Evolutionary conservation across 1,140 invertebrate genomes (phyloP).

Genomic region (Pogonomyrmex barbatus): DNA sequence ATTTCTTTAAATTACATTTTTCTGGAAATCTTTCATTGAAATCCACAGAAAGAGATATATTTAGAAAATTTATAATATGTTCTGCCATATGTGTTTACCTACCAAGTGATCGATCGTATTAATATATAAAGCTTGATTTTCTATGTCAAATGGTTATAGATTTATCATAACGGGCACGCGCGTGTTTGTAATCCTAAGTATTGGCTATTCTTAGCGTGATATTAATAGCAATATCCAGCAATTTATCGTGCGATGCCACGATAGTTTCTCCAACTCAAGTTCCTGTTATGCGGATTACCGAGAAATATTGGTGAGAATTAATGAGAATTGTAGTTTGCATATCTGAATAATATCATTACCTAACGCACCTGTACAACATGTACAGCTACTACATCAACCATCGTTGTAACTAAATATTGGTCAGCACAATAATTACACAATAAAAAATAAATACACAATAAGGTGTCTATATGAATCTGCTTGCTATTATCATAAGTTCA

Average conservation of each 20-base stretch:
- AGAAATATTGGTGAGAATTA: slow-evolving; percentile 70
- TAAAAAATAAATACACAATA: not conserved
- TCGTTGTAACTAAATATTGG: slow-evolving; percentile 10
- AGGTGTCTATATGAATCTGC: slow-evolving; percentile 12
- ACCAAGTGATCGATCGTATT: not conserved
- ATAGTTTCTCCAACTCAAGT: slow-evolving; percentile 55
- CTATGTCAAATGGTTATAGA: slow-evolving; percentile 8
- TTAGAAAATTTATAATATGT: not conserved
- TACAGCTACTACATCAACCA: slow-evolving; percentile 53
- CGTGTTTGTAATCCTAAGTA: slow-evolving; percentile 29
- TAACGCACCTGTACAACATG: slow-evolving; percentile 33
- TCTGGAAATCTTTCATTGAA: not conserved
- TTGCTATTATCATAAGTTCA: not conserved
- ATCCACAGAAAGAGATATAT: not conserved
- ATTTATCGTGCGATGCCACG: slow-evolving; percentile 23
- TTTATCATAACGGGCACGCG: slow-evolving; percentile 1
- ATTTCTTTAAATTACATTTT: not conserved
- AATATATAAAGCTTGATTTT: slow-evolving; percentile 10
- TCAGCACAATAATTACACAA: not conserved
- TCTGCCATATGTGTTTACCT: too few relatives aligned
- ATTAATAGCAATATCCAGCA: slow-evolving; percentile 56
- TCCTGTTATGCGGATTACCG: slow-evolving; percentile 54
- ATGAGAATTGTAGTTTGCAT: slow-evolving; percentile 68
- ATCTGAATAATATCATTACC: slow-evolving; percentile 64
- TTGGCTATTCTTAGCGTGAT: not conserved